Evolutionary conservation across 1,140 invertebrate species (phyloP).

Genomic region (Hycleus cichorii): DNA sequence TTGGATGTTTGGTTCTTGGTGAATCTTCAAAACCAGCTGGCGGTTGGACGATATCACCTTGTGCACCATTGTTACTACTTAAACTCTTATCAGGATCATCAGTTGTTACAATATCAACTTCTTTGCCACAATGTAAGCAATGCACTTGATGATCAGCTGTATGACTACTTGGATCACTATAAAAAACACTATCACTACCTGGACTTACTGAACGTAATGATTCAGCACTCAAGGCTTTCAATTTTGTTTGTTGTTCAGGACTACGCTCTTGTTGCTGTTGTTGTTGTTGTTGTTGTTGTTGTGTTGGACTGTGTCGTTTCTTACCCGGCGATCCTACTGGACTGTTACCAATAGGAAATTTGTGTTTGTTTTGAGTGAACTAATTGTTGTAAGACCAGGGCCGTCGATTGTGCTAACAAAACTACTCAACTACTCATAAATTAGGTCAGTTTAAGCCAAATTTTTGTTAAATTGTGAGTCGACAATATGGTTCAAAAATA

Average conservation of each 20-base stretch:
- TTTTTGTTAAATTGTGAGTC: no score
- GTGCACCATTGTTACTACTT: constrained; percentile 27
- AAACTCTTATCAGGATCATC: constrained; percentile 35
- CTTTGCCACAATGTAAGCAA: constrained; percentile 73
- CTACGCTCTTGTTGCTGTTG: constrained; percentile 6
- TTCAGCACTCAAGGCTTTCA: constrained; percentile 78
- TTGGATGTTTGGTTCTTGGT: constrained; percentile 46
- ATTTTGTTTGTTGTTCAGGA: constrained; percentile 30
- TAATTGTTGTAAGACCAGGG: not conserved
- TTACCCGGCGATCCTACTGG: constrained; percentile 19
- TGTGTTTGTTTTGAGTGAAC: not conserved
- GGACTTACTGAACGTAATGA: constrained; percentile 76
- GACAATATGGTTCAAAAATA: no score
- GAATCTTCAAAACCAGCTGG: constrained; percentile 82
- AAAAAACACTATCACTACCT: constrained; percentile 82
- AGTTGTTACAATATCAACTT: constrained; percentile 43
- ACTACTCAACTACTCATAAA: no score
- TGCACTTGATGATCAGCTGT: constrained; percentile 46
- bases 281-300: not conserved
- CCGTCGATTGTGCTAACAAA: not conserved
- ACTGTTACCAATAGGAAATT: constrained; percentile 3
- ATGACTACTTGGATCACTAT: constrained; percentile 64
- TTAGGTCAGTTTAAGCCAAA: no score
- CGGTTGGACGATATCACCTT: constrained; percentile 72
- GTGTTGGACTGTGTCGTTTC: constrained; percentile 23